Evolutionary conservation across 2,888 invertebrate species (phyloP).

Genomic region (Eumerus sabulonum): DNA sequence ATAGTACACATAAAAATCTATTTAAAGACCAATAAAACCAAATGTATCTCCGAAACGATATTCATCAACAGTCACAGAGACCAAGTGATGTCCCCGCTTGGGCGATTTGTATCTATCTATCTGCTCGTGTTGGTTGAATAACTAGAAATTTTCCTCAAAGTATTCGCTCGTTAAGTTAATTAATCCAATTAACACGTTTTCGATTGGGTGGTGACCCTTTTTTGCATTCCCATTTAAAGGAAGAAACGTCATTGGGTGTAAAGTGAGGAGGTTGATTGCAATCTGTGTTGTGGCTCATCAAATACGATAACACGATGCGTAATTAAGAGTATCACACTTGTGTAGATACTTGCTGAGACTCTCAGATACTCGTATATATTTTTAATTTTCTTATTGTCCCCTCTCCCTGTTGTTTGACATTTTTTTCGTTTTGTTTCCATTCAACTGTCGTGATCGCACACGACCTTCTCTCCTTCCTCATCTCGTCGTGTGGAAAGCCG

Average conservation of each 20-base stretch:
- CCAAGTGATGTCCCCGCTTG: too few species aligned
- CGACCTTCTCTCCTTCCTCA: slow-evolving; percentile 25
- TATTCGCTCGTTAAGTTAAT: slow-evolving; percentile 64
- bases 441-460: slow-evolving; percentile 60
- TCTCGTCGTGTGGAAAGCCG: slow-evolving; percentile 26
- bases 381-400: neutral
- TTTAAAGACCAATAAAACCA: slow-evolving; percentile 3
- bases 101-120: too few species aligned
- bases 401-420: slow-evolving; percentile 17
- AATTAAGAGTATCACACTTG: slow-evolving; percentile 63
- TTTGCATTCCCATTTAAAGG: neutral
- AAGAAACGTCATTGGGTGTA: too few species aligned
- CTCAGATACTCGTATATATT: too few species aligned
- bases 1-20: neutral
- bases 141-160: slow-evolving; percentile 18
- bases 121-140: too few species aligned
- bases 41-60: too few species aligned
- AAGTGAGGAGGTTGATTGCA: slow-evolving; percentile 41
- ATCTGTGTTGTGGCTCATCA: slow-evolving; percentile 62
- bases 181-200: slow-evolving; percentile 65
- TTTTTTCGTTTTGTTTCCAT: slow-evolving; percentile 30
- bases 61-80: too few species aligned
- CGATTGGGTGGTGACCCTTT: slow-evolving; percentile 55
- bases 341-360: slow-evolving; percentile 16
- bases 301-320: slow-evolving; percentile 66